Conservation (phyloP, 2,797 vertebrate species). For the Carduelis carduelis region DNA sequence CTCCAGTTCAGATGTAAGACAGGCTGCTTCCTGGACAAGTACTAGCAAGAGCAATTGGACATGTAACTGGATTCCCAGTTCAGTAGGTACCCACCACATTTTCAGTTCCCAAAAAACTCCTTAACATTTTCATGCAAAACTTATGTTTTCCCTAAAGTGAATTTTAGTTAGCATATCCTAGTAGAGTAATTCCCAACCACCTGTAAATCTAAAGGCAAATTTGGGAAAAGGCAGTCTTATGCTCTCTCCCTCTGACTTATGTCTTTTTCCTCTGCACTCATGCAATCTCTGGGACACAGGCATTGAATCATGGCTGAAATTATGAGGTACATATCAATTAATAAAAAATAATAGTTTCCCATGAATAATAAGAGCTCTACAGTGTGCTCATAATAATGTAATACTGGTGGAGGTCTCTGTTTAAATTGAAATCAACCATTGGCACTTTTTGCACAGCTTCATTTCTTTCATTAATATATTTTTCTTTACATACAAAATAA, state of each 20-base stretch:
- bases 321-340: constrained; percentile 7
- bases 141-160: neutral
- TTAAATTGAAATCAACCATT: neutral
- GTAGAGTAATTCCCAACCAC: neutral
- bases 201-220: neutral
- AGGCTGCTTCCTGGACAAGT: neutral
- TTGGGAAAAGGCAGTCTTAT: neutral
- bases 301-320: neutral
- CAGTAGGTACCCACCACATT: neutral
- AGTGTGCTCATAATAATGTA: neutral
- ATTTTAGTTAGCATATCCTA: neutral
- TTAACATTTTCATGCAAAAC: neutral
- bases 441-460: neutral
- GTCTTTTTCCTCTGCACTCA: neutral
- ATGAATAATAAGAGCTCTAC: neutral
- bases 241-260: neutral
- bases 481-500: neutral
- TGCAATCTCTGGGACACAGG: neutral
- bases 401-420: neutral
- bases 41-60: neutral
- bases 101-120: neutral
- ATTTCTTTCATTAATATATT: neutral
- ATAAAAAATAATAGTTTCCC: constrained; percentile 9
- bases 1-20: neutral
- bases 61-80: neutral